Evolutionary conservation across 2,797 vertebrate genomes (phyloP).

Genomic region (Gymnoscopelus braueri): DNA sequence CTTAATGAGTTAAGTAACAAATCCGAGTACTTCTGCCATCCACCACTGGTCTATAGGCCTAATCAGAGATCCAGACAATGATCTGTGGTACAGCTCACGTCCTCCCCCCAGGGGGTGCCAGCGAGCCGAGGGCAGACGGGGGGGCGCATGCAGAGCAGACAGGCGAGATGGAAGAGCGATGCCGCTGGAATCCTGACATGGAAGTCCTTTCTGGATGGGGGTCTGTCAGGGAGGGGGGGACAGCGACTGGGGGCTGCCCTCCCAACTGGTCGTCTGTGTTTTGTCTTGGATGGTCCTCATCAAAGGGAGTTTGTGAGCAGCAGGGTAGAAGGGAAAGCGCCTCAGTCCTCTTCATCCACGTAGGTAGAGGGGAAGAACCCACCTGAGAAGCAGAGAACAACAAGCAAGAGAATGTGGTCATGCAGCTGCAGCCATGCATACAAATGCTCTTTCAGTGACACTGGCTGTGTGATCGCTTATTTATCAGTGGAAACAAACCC

Average conservation of each 20-base stretch:
- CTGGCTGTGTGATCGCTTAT: no score
- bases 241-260: slow-evolving; percentile 37
- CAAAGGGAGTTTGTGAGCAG: slow-evolving; percentile 27
- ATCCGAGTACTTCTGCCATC: no score
- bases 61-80: slow-evolving; percentile 5
- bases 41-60: not conserved
- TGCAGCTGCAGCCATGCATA: no score
- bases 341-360: slow-evolving; percentile 91
- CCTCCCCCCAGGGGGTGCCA: slow-evolving; percentile 24
- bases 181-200: slow-evolving; percentile 56
- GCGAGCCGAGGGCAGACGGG: slow-evolving; percentile 48
- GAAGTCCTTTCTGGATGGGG: slow-evolving; percentile 51
- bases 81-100: slow-evolving; percentile 48
- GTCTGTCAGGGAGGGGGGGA: slow-evolving; percentile 53
- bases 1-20: no score
- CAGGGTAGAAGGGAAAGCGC: no score
- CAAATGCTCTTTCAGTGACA: no score
- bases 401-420: not conserved
- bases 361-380: slow-evolving; percentile 96
- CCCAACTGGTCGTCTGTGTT: slow-evolving; percentile 39
- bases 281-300: slow-evolving; percentile 33
- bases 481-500: no score
- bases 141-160: slow-evolving; percentile 32
- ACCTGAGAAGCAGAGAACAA: slow-evolving; percentile 77
- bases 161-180: slow-evolving; percentile 40